phyloP scores from a whole-genome alignment of 2,888 invertebrate genomes.

The Netelia fuscicornis region DNA sequence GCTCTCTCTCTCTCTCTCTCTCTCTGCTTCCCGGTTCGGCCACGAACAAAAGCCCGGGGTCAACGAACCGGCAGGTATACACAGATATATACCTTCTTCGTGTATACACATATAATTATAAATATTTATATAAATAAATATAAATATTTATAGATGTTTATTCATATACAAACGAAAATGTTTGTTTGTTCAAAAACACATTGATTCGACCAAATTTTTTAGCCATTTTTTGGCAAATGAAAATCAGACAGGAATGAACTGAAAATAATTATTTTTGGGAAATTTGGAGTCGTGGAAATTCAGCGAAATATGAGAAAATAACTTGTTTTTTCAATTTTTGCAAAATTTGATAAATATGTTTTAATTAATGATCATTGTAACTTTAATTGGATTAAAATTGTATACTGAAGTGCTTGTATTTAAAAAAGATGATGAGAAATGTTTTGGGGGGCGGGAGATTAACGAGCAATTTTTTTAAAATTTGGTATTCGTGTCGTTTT shows the following conservation, averaged over 20 bases:
- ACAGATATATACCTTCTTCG: conserved; percentile 5
- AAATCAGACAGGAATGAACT: too few relatives aligned
- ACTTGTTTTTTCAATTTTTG: too few relatives aligned
- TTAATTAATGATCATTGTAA: too few relatives aligned
- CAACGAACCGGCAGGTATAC: conserved; percentile 73
- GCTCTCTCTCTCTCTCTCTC: conserved; percentile 35
- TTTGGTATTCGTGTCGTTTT: background rate
- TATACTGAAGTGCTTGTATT: too few relatives aligned
- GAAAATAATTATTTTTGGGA: too few relatives aligned
- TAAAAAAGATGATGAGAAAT: too few relatives aligned
- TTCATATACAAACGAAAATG: background rate
- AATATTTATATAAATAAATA: background rate
- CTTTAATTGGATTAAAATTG: too few relatives aligned
- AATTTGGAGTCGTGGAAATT: too few relatives aligned
- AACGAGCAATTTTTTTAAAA: background rate
- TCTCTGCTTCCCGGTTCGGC: conserved; percentile 74
- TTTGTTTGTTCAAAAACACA: background rate
- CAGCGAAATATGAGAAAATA: too few relatives aligned
- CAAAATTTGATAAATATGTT: too few relatives aligned
- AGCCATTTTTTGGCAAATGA: background rate
- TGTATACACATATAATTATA: background rate
- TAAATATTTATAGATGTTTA: background rate
- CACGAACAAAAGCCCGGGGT: conserved; percentile 81
- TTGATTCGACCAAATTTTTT: background rate
- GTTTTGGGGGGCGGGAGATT: too few relatives aligned